These are phyloP conservation scores for Latrodectus hesperus DNA, from an alignment of 2,888 invertebrate species.

Conservation along the genomic window DNA sequence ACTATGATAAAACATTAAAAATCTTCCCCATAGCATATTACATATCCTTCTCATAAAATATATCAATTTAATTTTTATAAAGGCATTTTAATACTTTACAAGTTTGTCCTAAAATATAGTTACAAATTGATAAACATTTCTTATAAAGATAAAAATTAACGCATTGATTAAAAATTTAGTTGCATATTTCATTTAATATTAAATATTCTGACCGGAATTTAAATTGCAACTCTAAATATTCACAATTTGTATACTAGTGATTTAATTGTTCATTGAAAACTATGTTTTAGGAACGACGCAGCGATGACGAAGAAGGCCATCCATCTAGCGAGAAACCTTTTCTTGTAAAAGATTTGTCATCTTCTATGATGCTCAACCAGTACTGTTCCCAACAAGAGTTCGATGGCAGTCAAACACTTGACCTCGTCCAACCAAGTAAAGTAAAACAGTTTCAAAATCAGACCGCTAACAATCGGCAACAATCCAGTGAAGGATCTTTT, in stretches of 20 bases:
- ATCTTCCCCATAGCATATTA: too few relatives aligned
- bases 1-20: too few relatives aligned
- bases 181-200: too few relatives aligned
- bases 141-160: too few relatives aligned
- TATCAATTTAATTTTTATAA: too few relatives aligned
- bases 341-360: conserved; percentile 54
- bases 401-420: conserved; percentile 53
- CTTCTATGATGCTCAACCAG: conserved; percentile 62
- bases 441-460: conserved; percentile 29
- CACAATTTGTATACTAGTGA: not conserved
- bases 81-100: too few relatives aligned
- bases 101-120: too few relatives aligned
- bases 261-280: not conserved
- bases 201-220: too few relatives aligned
- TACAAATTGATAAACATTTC: too few relatives aligned
- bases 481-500: conserved; percentile 38
- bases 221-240: too few relatives aligned
- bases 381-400: conserved; percentile 51
- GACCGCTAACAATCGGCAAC: conserved; percentile 24
- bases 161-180: too few relatives aligned
- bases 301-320: conserved; percentile 59
- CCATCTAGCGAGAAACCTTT: conserved; percentile 54
- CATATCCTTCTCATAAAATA: too few relatives aligned
- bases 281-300: conserved; percentile 27
- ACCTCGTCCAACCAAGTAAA: conserved; percentile 56